These are phyloP conservation scores for Neocrepidodera transversa DNA, from an alignment of 2,888 invertebrate genomes.

Conservation along the genomic window DNA sequence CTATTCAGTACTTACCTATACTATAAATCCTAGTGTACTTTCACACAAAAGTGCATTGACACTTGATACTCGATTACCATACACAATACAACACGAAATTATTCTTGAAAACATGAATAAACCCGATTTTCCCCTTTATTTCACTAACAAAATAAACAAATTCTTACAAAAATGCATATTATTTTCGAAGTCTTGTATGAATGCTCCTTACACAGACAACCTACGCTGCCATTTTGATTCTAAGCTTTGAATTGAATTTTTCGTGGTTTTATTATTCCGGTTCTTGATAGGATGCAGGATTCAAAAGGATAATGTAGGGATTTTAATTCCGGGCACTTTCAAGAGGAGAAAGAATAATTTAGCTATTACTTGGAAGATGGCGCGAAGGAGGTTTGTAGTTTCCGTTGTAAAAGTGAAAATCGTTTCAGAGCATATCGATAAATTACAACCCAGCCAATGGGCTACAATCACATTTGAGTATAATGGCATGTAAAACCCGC, in stretches of 20 bases:
- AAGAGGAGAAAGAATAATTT: background rate
- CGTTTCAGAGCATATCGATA: no score
- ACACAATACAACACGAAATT: conserved; percentile 4
- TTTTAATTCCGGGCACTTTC: conserved; percentile 7
- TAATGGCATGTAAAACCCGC: no score
- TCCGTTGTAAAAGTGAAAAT: no score
- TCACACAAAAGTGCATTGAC: conserved; percentile 41
- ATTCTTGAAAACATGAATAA: conserved; percentile 12
- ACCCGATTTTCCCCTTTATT: conserved; percentile 10
- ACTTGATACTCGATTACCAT: conserved; percentile 21
- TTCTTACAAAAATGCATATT: conserved; percentile 13
- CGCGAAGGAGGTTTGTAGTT: no score
- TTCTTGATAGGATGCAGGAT: conserved; percentile 13
- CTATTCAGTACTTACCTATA: conserved; percentile 29
- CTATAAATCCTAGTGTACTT: conserved; percentile 36
- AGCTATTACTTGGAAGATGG: background rate
- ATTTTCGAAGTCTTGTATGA: conserved; percentile 9
- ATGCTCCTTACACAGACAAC: conserved; percentile 18
- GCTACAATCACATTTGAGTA: no score
- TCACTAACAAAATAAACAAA: conserved; percentile 16
- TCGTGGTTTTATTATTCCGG: conserved; percentile 24
- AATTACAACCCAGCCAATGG: no score
- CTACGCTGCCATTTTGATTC: conserved; percentile 37
- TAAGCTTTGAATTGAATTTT: conserved; percentile 33
- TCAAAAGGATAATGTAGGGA: conserved; percentile 20